Evolutionary conservation across 37 sponge, comb jelly and placozoan species (phyloP).

Genomic region (Oscarella lobularis): DNA sequence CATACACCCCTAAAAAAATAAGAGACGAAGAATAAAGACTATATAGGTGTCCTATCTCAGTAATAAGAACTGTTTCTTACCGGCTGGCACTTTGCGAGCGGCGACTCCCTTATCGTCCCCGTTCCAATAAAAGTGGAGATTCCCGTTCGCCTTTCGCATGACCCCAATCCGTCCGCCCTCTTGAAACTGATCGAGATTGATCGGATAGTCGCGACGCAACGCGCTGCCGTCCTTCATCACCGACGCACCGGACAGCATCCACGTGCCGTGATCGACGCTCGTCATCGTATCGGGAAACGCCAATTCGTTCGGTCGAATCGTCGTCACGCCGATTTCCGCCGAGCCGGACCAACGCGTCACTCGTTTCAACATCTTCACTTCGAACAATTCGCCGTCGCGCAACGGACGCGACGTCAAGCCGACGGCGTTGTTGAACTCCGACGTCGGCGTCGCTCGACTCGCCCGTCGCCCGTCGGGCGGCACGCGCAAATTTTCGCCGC

Average conservation of each 20-base stretch:
- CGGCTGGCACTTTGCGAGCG: background rate
- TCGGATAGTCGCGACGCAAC: background rate
- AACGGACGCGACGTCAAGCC: background rate
- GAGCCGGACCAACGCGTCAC: conserved; percentile 18
- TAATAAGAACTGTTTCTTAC: background rate
- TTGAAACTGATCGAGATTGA: conserved; percentile 6
- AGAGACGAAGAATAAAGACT: background rate
- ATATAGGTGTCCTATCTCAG: background rate
- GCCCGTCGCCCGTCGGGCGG: background rate
- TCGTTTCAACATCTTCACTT: background rate
- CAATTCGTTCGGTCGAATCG: background rate
- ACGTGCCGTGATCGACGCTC: conserved; percentile 7
- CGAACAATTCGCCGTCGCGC: conserved; percentile 12
- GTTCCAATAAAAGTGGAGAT: conserved; percentile 26
- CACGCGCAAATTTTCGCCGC: conserved; percentile 6
- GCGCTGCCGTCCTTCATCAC: background rate
- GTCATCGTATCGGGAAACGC: conserved; percentile 19
- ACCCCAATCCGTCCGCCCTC: conserved; percentile 11
- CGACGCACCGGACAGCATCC: conserved; percentile 15
- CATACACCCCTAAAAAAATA: background rate
- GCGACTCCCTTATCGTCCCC: conserved; percentile 10
- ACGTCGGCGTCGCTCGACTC: background rate
- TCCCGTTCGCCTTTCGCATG: conserved; percentile 3
- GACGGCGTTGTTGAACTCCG: conserved; percentile 21
- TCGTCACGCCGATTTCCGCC: conserved; percentile 2